These are phyloP conservation scores for Botia almorhae DNA, from an alignment of 2,797 vertebrate species.

Conservation along the genomic window DNA sequence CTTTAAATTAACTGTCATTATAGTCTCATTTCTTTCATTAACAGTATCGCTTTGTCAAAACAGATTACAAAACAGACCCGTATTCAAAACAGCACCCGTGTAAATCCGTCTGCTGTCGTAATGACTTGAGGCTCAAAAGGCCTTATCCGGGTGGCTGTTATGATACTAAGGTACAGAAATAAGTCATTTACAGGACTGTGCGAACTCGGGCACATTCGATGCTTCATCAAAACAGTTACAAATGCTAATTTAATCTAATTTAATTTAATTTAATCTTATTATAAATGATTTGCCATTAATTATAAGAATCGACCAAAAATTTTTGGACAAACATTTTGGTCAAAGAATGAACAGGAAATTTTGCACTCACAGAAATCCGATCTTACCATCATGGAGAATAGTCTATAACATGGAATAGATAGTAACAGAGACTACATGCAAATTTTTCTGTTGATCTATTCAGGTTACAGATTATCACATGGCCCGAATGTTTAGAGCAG, in stretches of 20 bases:
- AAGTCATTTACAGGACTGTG: not conserved
- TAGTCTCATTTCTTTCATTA: not conserved
- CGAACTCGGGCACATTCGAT: no score
- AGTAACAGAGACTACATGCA: not conserved
- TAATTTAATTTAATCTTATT: no score
- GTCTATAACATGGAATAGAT: not conserved
- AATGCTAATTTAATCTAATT: no score
- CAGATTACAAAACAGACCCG: conserved; percentile 86
- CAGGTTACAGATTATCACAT: conserved; percentile 87
- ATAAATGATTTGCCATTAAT: no score
- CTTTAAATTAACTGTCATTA: no score
- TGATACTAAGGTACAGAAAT: conserved; percentile 85
- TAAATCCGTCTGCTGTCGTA: conserved; percentile 89
- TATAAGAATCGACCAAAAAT: no score
- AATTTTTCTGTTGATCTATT: not conserved
- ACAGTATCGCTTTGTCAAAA: conserved; percentile 44
- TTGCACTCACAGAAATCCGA: no score
- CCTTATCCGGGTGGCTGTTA: conserved; percentile 87
- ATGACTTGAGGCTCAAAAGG: conserved; percentile 78
- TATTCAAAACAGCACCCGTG: conserved; percentile 86
- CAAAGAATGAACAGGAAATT: no score
- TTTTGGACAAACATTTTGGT: no score
- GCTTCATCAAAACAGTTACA: no score
- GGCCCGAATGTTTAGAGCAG: conserved; percentile 77
- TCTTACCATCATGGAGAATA: no score